Conservation (phyloP, 2,113 vertebrate genomes). For the Chamaetylas fuelleborni region DNA sequence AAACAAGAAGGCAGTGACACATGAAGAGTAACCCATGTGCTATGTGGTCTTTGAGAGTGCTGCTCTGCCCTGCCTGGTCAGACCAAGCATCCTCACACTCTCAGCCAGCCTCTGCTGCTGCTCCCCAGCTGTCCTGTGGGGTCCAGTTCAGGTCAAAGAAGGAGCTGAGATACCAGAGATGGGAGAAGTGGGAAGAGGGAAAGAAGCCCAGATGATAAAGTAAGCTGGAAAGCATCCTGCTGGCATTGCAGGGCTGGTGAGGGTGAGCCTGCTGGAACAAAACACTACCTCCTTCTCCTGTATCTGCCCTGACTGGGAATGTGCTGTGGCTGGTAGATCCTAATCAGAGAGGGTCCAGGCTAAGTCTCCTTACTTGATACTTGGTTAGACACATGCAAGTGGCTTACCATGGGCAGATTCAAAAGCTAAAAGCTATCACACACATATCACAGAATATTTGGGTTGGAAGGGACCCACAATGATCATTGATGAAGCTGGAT, state of each 20-base stretch:
- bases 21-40: not conserved
- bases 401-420: not conserved
- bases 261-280: not conserved
- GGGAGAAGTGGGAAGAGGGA: not conserved
- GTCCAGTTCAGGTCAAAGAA: not conserved
- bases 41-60: not conserved
- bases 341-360: not conserved
- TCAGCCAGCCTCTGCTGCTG: not conserved
- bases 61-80: not conserved
- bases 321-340: not conserved
- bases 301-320: not conserved
- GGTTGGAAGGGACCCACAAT: not conserved
- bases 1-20: not conserved
- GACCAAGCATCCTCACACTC: not conserved
- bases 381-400: not conserved
- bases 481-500: not conserved
- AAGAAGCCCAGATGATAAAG: not conserved
- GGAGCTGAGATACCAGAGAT: not conserved
- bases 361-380: not conserved
- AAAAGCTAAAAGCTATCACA: not conserved
- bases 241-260: not conserved
- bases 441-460: not conserved
- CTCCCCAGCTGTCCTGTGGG: rapidly evolving
- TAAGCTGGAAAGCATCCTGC: not conserved
- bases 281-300: not conserved